A percentile compares a stretch with the other conserved stretches of the same genome.
phyloP scores from a whole-genome alignment of 2,113 vertebrate genomes.

The Lagopus muta region DNA sequence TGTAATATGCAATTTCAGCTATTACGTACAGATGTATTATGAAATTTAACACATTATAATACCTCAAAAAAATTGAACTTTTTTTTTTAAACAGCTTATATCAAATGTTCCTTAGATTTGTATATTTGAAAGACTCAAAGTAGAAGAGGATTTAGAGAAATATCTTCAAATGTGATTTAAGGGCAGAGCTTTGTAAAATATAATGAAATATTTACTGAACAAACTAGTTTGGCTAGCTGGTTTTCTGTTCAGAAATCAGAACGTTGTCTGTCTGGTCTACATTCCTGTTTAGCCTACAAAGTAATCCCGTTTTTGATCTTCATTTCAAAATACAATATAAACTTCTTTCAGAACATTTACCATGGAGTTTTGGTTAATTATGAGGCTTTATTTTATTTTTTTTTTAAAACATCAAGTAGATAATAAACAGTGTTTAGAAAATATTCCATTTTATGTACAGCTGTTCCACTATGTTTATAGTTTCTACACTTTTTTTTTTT shows the following conservation, averaged over 20 bases:
- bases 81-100: neutral
- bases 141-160: neutral
- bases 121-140: neutral
- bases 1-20: neutral
- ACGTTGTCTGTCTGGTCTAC: conserved; percentile 43
- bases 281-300: conserved; percentile 69
- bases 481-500: neutral
- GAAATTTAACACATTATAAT: neutral
- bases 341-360: conserved; percentile 58
- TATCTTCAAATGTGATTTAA: conserved; percentile 11
- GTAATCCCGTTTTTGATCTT: conserved; percentile 69
- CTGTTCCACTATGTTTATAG: neutral
- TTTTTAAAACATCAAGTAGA: conserved; percentile 34
- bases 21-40: neutral
- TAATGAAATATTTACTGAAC: conserved; percentile 5
- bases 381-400: conserved; percentile 19
- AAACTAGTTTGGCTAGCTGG: conserved; percentile 64
- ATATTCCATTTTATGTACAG: conserved; percentile 53
- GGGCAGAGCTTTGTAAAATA: conserved; percentile 29
- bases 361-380: conserved; percentile 40
- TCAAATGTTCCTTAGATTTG: neutral
- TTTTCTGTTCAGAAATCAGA: conserved; percentile 64
- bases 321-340: conserved; percentile 58
- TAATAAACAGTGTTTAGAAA: conserved; percentile 58
- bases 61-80: neutral